Evolutionary conservation across 2,888 invertebrate genomes (phyloP).

Genomic region (Scaptomyza polygonia): DNA sequence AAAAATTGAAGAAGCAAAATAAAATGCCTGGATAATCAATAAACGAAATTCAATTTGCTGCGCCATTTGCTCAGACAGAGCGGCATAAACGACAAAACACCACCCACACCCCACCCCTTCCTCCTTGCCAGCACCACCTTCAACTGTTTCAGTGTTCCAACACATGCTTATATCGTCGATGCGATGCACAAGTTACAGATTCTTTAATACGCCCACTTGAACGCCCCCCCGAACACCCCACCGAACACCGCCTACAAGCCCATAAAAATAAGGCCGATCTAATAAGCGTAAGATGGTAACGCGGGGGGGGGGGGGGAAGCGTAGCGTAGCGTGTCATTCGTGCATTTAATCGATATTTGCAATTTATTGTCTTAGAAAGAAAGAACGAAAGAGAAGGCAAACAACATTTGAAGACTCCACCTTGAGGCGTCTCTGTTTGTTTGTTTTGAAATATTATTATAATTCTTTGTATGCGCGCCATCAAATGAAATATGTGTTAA

Average conservation of each 20-base stretch:
- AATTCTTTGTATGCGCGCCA: constrained; percentile 60
- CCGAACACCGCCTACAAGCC: too few relatives aligned
- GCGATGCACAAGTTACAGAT: constrained; percentile 31
- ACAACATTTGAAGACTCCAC: neutral
- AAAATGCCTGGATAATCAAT: constrained; percentile 80
- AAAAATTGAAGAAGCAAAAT: constrained; percentile 43
- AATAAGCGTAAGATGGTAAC: constrained; percentile 47
- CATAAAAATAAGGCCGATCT: constrained; percentile 76
- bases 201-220: constrained; percentile 55
- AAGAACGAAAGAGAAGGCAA: constrained; percentile 5
- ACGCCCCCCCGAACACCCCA: too few relatives aligned
- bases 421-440: neutral
- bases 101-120: neutral
- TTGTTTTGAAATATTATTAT: constrained; percentile 51
- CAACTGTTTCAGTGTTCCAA: neutral
- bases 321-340: constrained; percentile 71
- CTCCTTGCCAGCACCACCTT: neutral
- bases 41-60: constrained; percentile 81
- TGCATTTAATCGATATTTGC: constrained; percentile 81
- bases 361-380: constrained; percentile 74
- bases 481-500: constrained; percentile 78
- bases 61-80: constrained; percentile 77
- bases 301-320: constrained; percentile 27
- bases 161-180: constrained; percentile 14
- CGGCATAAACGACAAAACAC: constrained; percentile 18